Conservation (phyloP, 2,113 vertebrate species). For the Toxotes jaculatrix region DNA sequence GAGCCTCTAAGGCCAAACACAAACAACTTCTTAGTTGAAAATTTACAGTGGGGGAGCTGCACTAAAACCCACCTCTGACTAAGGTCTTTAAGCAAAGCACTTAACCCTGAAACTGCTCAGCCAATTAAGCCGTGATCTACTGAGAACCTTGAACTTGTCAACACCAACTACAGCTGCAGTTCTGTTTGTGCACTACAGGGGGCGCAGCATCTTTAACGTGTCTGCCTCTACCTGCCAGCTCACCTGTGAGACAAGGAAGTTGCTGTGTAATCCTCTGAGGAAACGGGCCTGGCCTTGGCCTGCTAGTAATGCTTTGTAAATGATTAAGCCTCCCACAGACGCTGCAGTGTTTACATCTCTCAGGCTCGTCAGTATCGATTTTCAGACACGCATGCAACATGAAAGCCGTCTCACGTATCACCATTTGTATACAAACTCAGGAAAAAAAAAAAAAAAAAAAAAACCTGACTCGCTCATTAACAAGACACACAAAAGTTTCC, state of each 20-base stretch:
- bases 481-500: not conserved
- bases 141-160: not conserved
- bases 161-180: not conserved
- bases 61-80: not conserved
- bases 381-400: not conserved
- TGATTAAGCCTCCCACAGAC: conserved; percentile 60
- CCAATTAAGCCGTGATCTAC: not conserved
- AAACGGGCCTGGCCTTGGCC: conserved; percentile 17
- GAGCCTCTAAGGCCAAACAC: not conserved
- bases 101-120: conserved; percentile 19
- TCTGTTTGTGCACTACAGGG: conserved; percentile 12
- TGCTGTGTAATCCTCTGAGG: conserved; percentile 8
- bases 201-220: conserved; percentile 9
- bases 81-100: not conserved
- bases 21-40: conserved; percentile 18
- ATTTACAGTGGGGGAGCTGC: not conserved
- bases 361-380: not conserved
- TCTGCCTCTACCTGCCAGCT: not conserved
- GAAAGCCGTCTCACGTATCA: not conserved
- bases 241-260: conserved; percentile 36
- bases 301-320: conserved; percentile 39
- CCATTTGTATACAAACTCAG: not conserved
- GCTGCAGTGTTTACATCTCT: conserved; percentile 40
- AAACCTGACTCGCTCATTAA: not conserved
- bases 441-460: not conserved